Conservation (phyloP, 2,797 vertebrate genomes). For the Acipenser oxyrinchus region DNA sequence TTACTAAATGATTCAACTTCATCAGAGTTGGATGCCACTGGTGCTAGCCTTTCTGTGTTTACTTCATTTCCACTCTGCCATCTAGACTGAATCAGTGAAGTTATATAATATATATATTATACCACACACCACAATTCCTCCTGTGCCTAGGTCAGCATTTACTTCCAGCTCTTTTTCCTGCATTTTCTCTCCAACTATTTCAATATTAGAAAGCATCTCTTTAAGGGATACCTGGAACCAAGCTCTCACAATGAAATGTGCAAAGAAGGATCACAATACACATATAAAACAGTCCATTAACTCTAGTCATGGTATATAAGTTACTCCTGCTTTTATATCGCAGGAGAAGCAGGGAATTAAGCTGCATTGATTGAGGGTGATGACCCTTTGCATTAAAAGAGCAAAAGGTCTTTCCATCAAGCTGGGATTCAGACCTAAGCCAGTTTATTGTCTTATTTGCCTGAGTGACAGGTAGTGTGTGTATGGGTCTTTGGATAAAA, state of each 20-base stretch:
- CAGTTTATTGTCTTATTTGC: neutral
- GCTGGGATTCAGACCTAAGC: conserved; percentile 1
- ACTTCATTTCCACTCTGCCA: neutral
- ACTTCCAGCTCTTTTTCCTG: too few relatives aligned
- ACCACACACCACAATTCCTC: conserved; percentile 3
- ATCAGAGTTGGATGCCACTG: neutral
- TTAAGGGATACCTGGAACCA: neutral
- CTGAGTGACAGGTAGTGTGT: too few relatives aligned
- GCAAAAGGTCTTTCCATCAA: neutral
- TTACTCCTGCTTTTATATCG: neutral
- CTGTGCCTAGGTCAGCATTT: neutral
- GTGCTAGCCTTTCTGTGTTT: neutral
- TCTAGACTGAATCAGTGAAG: too few relatives aligned
- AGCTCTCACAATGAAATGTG: neutral
- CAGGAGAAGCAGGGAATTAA: neutral
- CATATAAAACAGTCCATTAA: neutral
- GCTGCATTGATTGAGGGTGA: neutral
- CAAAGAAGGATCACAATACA: neutral
- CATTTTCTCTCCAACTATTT: too few relatives aligned
- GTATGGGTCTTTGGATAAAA: too few relatives aligned
- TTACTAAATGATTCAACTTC: neutral
- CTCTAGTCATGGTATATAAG: neutral
- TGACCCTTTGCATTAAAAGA: conserved; percentile 12
- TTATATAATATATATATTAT: conserved; percentile 4
- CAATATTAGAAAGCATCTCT: too few relatives aligned